Base-by-base conservation (phyloP, 2,888 invertebrate genomes). In the Nasonovia ribisnigri region DNA sequence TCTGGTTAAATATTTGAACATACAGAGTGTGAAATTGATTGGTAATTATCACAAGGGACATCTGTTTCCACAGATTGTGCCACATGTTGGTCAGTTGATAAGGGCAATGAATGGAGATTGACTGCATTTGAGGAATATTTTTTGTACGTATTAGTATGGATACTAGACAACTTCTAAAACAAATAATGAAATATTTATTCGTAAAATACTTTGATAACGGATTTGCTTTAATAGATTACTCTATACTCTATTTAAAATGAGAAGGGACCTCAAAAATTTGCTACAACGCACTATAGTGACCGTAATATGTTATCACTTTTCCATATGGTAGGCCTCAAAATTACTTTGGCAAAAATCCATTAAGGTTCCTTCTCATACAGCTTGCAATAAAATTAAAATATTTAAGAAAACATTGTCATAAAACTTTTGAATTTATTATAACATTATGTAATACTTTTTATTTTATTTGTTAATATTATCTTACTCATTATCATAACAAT, bases 141-240 rank as follows among this genome's bases (percentile, higher is more conserved):
- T 90, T 93, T 90, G 42, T 93, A 93, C 2, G 93, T 90, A 90
- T 88, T 93, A 46, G 5, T 93, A 60, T 93, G 93, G 6, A 93
- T 93, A 93, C 93, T 93, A 26, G 93, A 93, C 48, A 93, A 67
- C 87, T 93, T 93, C 93, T 93, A 86, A 42, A 93, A 84, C 43
- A 51, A 77, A 92, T 51, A 84, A 86, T 87, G 26, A 10, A 90
- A 67, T 4, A 51, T 67, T 90, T 36, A 93, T 84, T 57, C 24
- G 48, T 46, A 89, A 90, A 89, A 36, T 48, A 90, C 6, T 51
- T 57, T 43, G 26, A 88, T 29, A 20, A 51, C 51, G 86, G 46
- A 46, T 1, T 46, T 29, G 1, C 13, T 43, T 16, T 60, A n/a
- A 89, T 89, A 42, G 43, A 60, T 46, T n/a, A 29, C 29, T 89